phyloP scores from a whole-genome alignment of 2,888 invertebrate genomes.

The Campoplex nolae region DNA sequence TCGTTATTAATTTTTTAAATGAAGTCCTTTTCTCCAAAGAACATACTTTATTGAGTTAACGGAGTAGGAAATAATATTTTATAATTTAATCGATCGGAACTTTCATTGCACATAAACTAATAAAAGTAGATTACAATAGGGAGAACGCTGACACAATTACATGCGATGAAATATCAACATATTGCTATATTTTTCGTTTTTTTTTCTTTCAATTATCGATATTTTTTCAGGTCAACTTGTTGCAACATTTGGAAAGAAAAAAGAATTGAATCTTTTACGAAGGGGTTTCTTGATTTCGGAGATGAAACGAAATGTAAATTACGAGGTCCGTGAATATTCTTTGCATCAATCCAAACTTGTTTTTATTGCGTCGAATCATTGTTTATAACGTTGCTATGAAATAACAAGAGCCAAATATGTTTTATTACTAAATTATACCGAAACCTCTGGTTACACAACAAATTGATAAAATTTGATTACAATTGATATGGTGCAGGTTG shows the following conservation, averaged over 20 bases:
- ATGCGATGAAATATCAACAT: too few relatives aligned
- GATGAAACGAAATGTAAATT: not conserved
- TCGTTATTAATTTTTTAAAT: too few relatives aligned
- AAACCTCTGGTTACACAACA: constrained; percentile 30
- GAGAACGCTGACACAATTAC: not conserved
- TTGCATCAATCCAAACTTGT: not conserved
- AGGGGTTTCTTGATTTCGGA: not conserved
- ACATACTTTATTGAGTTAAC: too few relatives aligned
- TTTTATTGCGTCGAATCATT: constrained; percentile 6
- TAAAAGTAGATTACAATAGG: not conserved
- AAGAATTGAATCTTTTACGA: not conserved
- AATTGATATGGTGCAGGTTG: constrained; percentile 1
- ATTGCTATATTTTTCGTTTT: too few relatives aligned
- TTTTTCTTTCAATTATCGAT: not conserved
- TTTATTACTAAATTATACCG: constrained; percentile 26
- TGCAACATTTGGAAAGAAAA: not conserved
- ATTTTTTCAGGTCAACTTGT: not conserved
- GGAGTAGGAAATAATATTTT: too few relatives aligned
- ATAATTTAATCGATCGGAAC: too few relatives aligned
- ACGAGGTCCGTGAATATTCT: not conserved
- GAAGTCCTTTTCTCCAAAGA: too few relatives aligned
- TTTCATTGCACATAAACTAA: too few relatives aligned
- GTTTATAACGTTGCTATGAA: not conserved
- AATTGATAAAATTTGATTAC: constrained; percentile 33
- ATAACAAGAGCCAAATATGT: constrained; percentile 34